Conservation (phyloP, 2,888 invertebrate genomes). For the Agrotis clavis region DNA sequence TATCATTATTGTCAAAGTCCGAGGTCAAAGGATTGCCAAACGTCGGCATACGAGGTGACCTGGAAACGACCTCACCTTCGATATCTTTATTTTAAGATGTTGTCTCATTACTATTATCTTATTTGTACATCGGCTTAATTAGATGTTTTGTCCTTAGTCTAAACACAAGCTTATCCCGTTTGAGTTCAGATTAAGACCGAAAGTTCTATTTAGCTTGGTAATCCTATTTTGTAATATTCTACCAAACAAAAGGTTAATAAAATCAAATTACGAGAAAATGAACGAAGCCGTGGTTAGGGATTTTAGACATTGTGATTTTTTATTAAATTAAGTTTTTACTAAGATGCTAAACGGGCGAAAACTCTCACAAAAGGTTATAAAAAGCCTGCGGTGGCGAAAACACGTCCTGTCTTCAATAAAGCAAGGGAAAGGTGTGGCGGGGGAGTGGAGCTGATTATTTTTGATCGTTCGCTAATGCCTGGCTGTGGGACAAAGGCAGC, state of each 20-base stretch:
- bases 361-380: conserved; percentile 4
- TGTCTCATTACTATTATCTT: conserved; percentile 26
- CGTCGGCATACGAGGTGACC: conserved; percentile 67
- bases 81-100: conserved; percentile 37
- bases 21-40: conserved; percentile 70
- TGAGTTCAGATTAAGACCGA: conserved; percentile 28
- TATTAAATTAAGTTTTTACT: conserved; percentile 45
- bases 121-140: conserved; percentile 40
- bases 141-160: conserved; percentile 23
- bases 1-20: conserved; percentile 50
- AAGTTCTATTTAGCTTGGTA: conserved; percentile 34
- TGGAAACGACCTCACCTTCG: conserved; percentile 52
- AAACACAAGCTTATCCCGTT: conserved; percentile 19
- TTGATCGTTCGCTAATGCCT: conserved; percentile 78
- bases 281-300: conserved; percentile 5
- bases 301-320: conserved; percentile 26
- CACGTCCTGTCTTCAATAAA: conserved; percentile 56
- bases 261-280: conserved; percentile 42
- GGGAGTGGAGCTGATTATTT: conserved; percentile 65
- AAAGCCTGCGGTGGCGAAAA: conserved; percentile 29
- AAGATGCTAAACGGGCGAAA: conserved; percentile 16
- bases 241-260: conserved; percentile 40
- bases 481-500: conserved; percentile 74
- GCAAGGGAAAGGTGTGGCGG: conserved; percentile 56
- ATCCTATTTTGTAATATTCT: conserved; percentile 50